phyloP scores from a whole-genome alignment of 2,113 vertebrate species.

The Anas platyrhynchos region DNA sequence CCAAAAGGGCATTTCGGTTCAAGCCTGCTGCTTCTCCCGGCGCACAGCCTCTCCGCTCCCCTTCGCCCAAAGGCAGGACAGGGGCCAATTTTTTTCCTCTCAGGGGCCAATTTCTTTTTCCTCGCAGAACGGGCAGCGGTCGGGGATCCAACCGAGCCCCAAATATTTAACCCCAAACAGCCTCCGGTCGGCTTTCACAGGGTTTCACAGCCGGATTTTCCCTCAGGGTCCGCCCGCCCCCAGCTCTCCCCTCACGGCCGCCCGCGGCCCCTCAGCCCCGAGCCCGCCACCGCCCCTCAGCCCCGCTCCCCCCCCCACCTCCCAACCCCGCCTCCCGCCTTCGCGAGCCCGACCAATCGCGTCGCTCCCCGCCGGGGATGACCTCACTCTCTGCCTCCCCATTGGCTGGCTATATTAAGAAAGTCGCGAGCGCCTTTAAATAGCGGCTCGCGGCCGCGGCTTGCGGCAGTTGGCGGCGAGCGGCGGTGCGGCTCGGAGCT shows the following conservation, averaged over 20 bases:
- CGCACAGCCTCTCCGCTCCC: background rate
- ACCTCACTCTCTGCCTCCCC: constrained; percentile 81
- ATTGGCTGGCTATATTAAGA: constrained; percentile 98
- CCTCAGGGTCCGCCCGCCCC: too few relatives aligned
- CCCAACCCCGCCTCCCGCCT: background rate
- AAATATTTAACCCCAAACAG: too few relatives aligned
- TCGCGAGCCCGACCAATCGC: constrained; percentile 72
- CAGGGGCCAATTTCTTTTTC: background rate
- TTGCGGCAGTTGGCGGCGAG: background rate
- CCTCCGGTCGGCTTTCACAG: background rate
- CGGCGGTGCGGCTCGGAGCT: too few relatives aligned
- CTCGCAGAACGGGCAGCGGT: background rate
- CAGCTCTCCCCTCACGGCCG: too few relatives aligned
- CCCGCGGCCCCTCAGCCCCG: too few relatives aligned
- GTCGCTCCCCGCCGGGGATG: constrained; percentile 66
- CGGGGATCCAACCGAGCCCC: too few relatives aligned
- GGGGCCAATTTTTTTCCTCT: background rate
- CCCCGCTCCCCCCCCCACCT: too few relatives aligned
- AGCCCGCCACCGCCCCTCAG: too few relatives aligned
- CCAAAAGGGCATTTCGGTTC: background rate
- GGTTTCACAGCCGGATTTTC: background rate
- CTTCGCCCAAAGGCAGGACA: background rate
- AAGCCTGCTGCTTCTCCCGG: background rate
- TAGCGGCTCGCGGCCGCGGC: constrained; percentile 56
- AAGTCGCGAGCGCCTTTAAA: constrained; percentile 87